phyloP scores from a whole-genome alignment of 2,888 invertebrate genomes.

The Dascillus cervinus region DNA sequence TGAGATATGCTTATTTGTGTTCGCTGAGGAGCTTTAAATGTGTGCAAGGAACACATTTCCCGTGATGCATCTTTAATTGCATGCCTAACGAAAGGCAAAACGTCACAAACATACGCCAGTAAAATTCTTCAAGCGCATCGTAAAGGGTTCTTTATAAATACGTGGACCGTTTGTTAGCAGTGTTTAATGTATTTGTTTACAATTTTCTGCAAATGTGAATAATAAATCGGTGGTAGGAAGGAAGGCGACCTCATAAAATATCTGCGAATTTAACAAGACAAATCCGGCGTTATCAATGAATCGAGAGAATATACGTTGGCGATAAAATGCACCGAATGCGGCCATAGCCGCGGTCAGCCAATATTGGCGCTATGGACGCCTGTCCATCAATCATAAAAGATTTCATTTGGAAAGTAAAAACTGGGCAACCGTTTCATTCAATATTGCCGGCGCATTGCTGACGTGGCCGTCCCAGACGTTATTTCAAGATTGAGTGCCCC shows the following conservation, averaged over 20 bases:
- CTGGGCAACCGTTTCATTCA: slow-evolving; percentile 15
- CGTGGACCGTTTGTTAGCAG: slow-evolving; percentile 15
- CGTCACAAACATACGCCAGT: slow-evolving; percentile 12
- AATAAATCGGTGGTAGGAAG: slow-evolving; percentile 14
- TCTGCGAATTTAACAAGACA: slow-evolving; percentile 9
- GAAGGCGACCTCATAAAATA: slow-evolving; percentile 10
- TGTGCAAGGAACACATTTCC: no score
- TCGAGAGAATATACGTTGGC: slow-evolving; percentile 6
- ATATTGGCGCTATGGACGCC: slow-evolving; percentile 18
- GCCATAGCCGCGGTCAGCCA: slow-evolving; percentile 16
- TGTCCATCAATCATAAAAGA: slow-evolving; percentile 32
- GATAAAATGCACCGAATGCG: slow-evolving; percentile 7
- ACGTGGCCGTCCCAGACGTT: slow-evolving; percentile 20
- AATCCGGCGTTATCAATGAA: slow-evolving; percentile 2
- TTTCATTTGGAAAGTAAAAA: slow-evolving; percentile 30
- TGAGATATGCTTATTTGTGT: no score
- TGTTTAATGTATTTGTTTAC: slow-evolving; percentile 8
- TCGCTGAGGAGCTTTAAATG: no score
- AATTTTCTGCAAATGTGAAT: slow-evolving; percentile 8
- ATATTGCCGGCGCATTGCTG: slow-evolving; percentile 25
- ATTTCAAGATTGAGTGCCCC: slow-evolving; percentile 23
- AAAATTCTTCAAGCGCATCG: slow-evolving; percentile 13
- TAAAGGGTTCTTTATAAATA: slow-evolving; percentile 16
- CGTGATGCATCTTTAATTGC: slow-evolving; percentile 21
- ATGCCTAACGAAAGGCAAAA: slow-evolving; percentile 5